Evolutionary conservation across 2,113 vertebrate species (phyloP), one percentile per base, ranked within the genome.

Genomic region (Corydoras maculifer): DNA sequence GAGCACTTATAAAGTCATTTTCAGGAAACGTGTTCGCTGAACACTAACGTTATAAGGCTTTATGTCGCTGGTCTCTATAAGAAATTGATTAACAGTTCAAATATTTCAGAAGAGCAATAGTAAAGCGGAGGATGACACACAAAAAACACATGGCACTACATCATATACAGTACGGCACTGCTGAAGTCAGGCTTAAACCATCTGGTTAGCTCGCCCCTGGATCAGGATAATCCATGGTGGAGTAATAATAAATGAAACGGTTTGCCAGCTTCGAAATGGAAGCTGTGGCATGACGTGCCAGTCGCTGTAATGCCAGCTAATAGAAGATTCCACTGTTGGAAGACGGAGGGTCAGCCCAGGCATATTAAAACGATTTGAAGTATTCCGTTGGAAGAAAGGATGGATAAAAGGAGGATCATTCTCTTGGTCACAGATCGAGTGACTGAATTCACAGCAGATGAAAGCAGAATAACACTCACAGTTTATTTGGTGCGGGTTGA

Each of bases 181-280:
- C 65, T 65, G 57, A 75, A 78, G 62, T 72, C 66, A 65, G 9
- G 31, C 51, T 75, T 61, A 55, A 71, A 75, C 75, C 64, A 75
- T 65, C 69, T 75, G 10, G 8, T 55, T 50, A 63, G 69, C 66
- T 55, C 68, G 59, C 67, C 18, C 32, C n/a, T 50, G 14, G 53
- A 78, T 64, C 63, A 60, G 65, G 32, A 61, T 65, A 58, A 50
- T 64, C 12, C 30, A n/a, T 65, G 14, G 65, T 71, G 69, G 57
- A 61, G 50, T 51, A 65, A 75, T 69, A 58, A 72, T 43, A 43
- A 43, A 43, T 43, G 35, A 43, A 43, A 43, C 35, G 35, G 35
- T 55, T 74, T 75, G 73, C 62, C 69, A 62, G 48, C 48, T 55
- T 48, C 43, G 50, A 69, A 48, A 63, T 70, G 72, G 61, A 77